Conservation (phyloP, 2,797 vertebrate genomes). For the Acomys russatus region DNA sequence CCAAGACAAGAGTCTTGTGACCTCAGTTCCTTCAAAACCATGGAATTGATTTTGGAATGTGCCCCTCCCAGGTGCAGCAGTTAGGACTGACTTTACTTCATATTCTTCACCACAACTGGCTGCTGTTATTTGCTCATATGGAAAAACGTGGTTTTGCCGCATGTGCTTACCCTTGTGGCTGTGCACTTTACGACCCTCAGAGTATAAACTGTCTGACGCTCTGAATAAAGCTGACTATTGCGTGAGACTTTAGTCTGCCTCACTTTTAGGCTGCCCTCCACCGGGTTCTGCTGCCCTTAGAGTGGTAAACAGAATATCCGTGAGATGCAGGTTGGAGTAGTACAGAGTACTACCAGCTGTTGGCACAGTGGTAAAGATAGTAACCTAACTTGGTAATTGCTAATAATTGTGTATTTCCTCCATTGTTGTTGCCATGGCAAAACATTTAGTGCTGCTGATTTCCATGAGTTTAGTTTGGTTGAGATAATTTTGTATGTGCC, state of each 20-base stretch:
- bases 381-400: not conserved
- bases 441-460: conserved; percentile 28
- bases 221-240: not conserved
- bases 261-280: not conserved
- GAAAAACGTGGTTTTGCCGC: too few relatives aligned
- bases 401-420: conserved; percentile 52
- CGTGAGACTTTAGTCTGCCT: too few relatives aligned
- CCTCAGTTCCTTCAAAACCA: not conserved
- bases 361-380: not conserved
- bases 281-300: too few relatives aligned
- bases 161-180: not conserved
- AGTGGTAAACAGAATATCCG: not conserved
- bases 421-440: conserved; percentile 1
- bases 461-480: conserved; percentile 30
- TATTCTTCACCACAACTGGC: not conserved
- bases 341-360: not conserved
- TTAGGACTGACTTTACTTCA: not conserved
- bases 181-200: not conserved
- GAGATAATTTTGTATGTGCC: conserved; percentile 41
- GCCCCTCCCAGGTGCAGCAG: too few relatives aligned
- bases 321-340: not conserved
- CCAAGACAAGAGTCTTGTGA: not conserved
- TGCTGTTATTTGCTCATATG: not conserved
- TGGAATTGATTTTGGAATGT: not conserved
- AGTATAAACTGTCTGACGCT: not conserved